Conservation (phyloP, 1,140 invertebrate genomes). For the Belonocnema kinseyi region DNA sequence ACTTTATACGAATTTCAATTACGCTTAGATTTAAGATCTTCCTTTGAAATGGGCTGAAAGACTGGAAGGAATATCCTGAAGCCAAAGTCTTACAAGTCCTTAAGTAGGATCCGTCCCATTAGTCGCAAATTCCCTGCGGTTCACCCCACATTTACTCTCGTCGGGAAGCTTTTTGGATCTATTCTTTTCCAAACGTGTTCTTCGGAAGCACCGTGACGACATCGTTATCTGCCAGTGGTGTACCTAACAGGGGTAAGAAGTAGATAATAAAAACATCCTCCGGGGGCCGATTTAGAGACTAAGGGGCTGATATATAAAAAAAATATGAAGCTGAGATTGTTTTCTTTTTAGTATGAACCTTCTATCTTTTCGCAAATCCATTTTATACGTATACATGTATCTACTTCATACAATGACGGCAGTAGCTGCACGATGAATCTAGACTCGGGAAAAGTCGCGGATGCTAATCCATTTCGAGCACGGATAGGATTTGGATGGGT, state of each 20-base stretch:
- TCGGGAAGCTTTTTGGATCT: neutral
- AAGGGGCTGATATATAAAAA: neutral
- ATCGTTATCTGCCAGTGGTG: conserved; percentile 27
- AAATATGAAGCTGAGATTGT: neutral
- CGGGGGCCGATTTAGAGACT: conserved; percentile 1
- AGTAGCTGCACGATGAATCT: too few species aligned
- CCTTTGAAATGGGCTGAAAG: conserved; percentile 6
- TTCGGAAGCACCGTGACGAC: conserved; percentile 27
- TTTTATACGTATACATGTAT: too few species aligned
- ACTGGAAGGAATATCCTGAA: conserved; percentile 32
- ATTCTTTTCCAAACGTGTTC: conserved; percentile 24
- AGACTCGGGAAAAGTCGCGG: too few species aligned
- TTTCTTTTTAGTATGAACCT: neutral
- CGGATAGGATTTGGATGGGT: too few species aligned
- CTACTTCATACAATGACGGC: too few species aligned
- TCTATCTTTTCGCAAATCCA: too few species aligned
- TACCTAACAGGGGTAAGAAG: conserved; percentile 10
- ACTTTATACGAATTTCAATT: conserved; percentile 2
- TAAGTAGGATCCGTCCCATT: conserved; percentile 55
- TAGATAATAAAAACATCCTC: conserved; percentile 24
- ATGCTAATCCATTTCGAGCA: too few species aligned
- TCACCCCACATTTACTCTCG: conserved; percentile 7
- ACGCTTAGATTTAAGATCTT: neutral
- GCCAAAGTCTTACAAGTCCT: conserved; percentile 42
- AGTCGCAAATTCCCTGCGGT: conserved; percentile 46